Base-by-base conservation (phyloP, 1,140 invertebrate genomes). In the Cecropterus lyciades region DNA sequence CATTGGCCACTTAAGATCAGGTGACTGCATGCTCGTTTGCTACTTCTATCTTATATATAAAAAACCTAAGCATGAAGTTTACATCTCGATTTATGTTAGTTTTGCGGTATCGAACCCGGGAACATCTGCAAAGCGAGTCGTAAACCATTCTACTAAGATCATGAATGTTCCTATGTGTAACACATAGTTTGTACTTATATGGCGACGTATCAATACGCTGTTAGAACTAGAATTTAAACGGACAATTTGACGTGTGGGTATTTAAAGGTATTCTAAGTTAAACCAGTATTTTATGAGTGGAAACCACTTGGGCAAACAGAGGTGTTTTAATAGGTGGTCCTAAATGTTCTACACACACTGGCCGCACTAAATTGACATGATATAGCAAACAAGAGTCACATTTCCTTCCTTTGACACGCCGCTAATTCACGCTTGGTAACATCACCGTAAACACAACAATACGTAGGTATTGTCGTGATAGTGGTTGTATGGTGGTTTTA, bases 301-400 rank as follows among this genome's bases (percentile, higher is more conserved):
- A 67, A 76, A 73, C 52, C 80, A 79, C 65, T 79, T 83, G 82
- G 48, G 51, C 75, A 85, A 85, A 82, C 70, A 85, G 13, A 49
- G 48, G 20, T 72, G 69, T 73, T 77, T 74, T 80, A 82, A 83
- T 80, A 80, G 72, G 69, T 67, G 72, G 66, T 72, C 69, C n/a
- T n/a, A 72, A 67, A 74, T 70, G 72, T 72, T 15, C 24, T n/a
- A n/a, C 15, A 68, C 62, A 65, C 40, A 71, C 64, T 64, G 57
- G 27, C 57, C 52, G 69, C 75, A 67, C 49, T 64, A 66, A 70
- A 73, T 76, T 76, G 72, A 82, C 72, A 71, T 69, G 66, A 74
- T 75, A 69, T 67, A 49, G 75, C 70, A 75, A 72, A 74, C 72
- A 71, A 48, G 57, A 27, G 20, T 20, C 62, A 43, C 33, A 57